Percentiles rank a stretch among this genome's conserved stretches.
Evolutionary conservation across 2,797 vertebrate species (phyloP).

Genomic region (Atherinosoma microstoma): DNA sequence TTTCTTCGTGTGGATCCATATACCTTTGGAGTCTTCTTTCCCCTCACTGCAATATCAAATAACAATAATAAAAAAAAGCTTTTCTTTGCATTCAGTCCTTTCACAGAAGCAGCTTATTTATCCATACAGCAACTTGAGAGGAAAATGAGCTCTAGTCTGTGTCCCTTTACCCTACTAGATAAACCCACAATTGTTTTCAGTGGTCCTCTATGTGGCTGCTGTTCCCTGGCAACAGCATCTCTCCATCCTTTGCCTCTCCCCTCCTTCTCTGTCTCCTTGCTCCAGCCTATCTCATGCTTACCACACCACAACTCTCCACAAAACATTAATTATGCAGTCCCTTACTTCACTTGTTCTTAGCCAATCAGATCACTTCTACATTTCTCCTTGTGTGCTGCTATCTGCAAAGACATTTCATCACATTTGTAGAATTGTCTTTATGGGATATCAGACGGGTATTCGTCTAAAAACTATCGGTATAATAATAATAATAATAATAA

Average conservation of each 20-base stretch:
- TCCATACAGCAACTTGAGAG: conserved; percentile 29
- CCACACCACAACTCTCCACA: conserved; percentile 34
- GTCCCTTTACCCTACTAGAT: conserved; percentile 47
- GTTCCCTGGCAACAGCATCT: conserved; percentile 83
- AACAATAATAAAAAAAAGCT: neutral
- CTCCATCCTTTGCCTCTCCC: conserved; percentile 54
- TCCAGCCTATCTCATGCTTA: conserved; percentile 34
- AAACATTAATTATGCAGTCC: conserved; percentile 61
- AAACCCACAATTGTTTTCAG: conserved; percentile 59
- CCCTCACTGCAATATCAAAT: conserved; percentile 27
- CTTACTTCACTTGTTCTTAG: conserved; percentile 46
- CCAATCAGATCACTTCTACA: conserved; percentile 56
- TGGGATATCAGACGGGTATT: no score
- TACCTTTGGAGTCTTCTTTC: conserved; percentile 27
- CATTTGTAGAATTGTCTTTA: neutral
- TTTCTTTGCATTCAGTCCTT: conserved; percentile 23
- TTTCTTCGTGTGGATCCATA: conserved; percentile 24
- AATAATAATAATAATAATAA: neutral
- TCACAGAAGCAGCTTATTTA: conserved; percentile 28
- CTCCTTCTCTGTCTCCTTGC: conserved; percentile 42
- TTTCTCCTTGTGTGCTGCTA: conserved; percentile 7
- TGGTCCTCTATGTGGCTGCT: conserved; percentile 64
- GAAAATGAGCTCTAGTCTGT: conserved; percentile 28
- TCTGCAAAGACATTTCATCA: conserved; percentile 8
- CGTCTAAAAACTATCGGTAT: no score